Percentiles rank a stretch among this genome's conserved stretches.
phyloP scores from a whole-genome alignment of 1,140 invertebrate genomes.

The Drosophila suzukii region DNA sequence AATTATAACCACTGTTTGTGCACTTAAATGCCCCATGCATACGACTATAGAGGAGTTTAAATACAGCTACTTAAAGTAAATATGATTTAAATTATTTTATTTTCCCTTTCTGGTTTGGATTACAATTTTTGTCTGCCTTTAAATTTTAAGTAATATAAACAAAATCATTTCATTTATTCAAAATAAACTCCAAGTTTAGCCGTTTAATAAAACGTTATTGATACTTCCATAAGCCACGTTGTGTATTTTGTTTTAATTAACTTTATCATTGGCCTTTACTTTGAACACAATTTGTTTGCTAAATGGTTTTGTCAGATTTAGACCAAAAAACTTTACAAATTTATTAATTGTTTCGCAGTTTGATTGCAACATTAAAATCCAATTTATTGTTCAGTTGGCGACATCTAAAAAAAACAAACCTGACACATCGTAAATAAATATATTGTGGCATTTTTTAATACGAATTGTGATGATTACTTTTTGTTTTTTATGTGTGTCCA shows the following conservation, averaged over 20 bases:
- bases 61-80: no score
- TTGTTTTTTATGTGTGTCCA: background rate
- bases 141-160: no score
- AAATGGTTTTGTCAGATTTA: conserved; percentile 1
- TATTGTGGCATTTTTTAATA: background rate
- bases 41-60: no score
- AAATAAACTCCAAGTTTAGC: no score
- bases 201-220: no score
- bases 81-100: no score
- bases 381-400: conserved; percentile 4
- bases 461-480: background rate
- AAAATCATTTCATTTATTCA: no score
- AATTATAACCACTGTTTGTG: conserved; percentile 23
- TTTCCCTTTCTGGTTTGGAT: no score
- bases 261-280: background rate
- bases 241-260: background rate
- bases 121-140: no score
- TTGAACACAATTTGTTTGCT: background rate
- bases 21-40: background rate
- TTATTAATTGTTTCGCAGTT: background rate
- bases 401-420: background rate
- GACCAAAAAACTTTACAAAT: background rate
- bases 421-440: background rate
- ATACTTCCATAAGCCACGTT: background rate
- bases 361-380: conserved; percentile 10